Base-by-base conservation (phyloP, 2,797 vertebrate species). In the Myripristis jacobus region DNA sequence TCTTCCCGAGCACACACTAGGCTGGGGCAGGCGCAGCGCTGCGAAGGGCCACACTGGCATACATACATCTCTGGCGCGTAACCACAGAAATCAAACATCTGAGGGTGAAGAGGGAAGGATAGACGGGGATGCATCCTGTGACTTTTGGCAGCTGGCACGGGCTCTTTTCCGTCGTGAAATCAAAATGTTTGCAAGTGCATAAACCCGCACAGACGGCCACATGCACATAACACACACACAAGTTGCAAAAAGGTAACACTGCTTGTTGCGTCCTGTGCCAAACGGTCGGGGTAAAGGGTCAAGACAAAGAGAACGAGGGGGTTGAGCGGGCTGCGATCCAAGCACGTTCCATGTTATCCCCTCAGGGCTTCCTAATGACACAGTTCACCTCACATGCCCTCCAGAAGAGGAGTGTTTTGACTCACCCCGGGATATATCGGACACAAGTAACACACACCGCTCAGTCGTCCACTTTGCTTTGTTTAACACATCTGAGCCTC, bases 1-100 rank as follows among this genome's bases (percentile, higher is more conserved):
- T 81, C 36, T 25, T 60, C 59, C 79, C 84, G 46, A 82, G 77
- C 82, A 72, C 82, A 90, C 91, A 90, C 63, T 55, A 75, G 41
- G 71, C 81, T 63, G 77, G 81, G 59, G 77, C 81, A 84, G 76
- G 66, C 48, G 15, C 69, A 43, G 84, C 54, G 3, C 47, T 8
- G 62, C 31, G 79, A 5, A 19, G 68, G 48, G 56, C 73, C 70
- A 55, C 70, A 31, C 73, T 6, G 63, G 65, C 70, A 76, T 51
- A 61, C 75, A 63, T 55, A 54, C 60, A 81, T 75, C 41, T 56
- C 52, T 15, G 21, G 58, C 71, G 67, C 56, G 52, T 9, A 27
- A 5, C 27, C 63, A 43, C 8, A 52, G 76, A 51, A 53, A 70
- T 66, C 65, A 29, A 19, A 60, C 11, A 51, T 58, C 13, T 44